Percentiles rank a stretch among this genome's conserved stretches.
These are phyloP conservation scores for Lutraria rhynchaena DNA, from an alignment of 1,140 invertebrate species.

Conservation along the genomic window DNA sequence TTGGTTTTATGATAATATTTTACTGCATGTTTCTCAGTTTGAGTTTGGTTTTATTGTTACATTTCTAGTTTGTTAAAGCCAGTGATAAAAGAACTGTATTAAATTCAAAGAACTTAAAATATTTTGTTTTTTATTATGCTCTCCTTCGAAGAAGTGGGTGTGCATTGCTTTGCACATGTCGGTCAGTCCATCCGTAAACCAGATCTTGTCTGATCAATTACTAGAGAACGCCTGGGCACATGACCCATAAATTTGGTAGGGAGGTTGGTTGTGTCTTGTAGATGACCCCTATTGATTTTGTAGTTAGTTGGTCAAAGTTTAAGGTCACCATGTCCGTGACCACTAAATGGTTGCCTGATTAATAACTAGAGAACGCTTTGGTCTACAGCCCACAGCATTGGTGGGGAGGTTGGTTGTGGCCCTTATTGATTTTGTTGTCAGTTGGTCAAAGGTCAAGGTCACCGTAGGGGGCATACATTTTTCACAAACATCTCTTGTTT, in stretches of 20 bases:
- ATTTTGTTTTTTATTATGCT: no score
- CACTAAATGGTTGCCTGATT: not conserved
- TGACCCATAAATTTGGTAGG: not conserved
- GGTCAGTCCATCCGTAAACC: not conserved
- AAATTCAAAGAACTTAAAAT: no score
- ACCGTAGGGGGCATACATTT: no score
- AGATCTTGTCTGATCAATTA: not conserved
- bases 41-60: no score
- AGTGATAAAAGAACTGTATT: no score
- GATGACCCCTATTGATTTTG: constrained; percentile 15
- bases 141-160: no score
- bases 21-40: no score
- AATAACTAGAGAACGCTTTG: not conserved
- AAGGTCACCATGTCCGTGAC: not conserved
- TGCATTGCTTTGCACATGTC: no score
- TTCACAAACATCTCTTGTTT: no score
- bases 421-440: constrained; percentile 4
- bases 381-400: not conserved
- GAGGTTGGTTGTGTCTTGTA: not conserved
- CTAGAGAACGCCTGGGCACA: not conserved
- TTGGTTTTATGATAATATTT: no score
- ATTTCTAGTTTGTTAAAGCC: no score
- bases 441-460: constrained; percentile 3
- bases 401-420: not conserved
- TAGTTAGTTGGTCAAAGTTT: constrained; percentile 4